Percentiles rank a stretch among this genome's conserved stretches.
Evolutionary conservation across 92 coral and sea anemone genomes (phyloP).

Genomic region (Zoanthus solanderi): DNA sequence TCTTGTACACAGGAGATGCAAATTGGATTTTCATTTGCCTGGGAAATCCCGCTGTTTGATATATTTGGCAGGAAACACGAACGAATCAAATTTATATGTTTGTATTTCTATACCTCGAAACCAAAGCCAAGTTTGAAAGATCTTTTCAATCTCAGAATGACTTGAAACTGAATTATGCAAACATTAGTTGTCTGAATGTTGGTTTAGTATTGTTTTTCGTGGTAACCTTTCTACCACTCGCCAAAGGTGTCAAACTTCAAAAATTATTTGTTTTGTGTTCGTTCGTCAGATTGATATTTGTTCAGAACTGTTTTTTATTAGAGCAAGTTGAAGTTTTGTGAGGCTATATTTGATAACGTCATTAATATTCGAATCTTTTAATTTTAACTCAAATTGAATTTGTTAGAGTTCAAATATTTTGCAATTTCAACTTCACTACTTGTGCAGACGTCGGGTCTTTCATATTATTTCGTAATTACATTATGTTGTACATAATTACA

Average conservation of each 20-base stretch:
- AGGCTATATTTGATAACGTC: neutral
- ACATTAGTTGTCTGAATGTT: neutral
- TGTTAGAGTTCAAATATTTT: neutral
- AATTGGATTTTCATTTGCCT: slow-evolving; percentile 5
- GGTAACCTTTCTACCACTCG: neutral
- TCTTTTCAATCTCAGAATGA: neutral
- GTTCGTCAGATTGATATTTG: slow-evolving; percentile 9
- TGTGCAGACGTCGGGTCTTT: slow-evolving; percentile 5
- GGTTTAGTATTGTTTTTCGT: neutral
- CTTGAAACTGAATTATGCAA: neutral
- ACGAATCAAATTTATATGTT: neutral
- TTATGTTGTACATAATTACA: too few relatives aligned
- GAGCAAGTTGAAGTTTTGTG: neutral
- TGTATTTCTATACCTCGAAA: too few relatives aligned
- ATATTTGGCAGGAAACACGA: neutral
- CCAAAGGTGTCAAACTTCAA: neutral
- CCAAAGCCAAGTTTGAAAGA: neutral
- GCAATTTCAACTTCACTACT: neutral
- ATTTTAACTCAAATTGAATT: neutral
- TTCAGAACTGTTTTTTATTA: slow-evolving; percentile 16
- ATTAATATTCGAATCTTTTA: neutral
- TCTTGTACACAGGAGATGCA: neutral
- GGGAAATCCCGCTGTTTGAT: slow-evolving; percentile 36
- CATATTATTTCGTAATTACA: neutral
- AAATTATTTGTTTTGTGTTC: neutral